Evolutionary conservation across 2,797 vertebrate genomes (phyloP), one percentile per base, ranked within the genome.

Genomic region (Alcedo quadribrachys): DNA sequence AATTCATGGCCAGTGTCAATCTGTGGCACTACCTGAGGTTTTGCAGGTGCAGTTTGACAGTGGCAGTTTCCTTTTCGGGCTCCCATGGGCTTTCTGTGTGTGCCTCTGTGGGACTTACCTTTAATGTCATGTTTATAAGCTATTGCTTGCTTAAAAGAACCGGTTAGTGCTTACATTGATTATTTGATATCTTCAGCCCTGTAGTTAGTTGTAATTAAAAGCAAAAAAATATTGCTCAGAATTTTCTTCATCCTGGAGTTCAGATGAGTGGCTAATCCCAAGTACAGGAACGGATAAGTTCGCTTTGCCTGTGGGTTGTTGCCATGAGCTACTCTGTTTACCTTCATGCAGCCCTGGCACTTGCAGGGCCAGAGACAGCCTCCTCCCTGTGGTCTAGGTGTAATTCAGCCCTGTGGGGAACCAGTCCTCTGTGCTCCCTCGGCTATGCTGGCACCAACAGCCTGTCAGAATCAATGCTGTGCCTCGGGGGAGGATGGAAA

Each of bases 391-490:
- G 7, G n/a, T 12, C 0, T 0, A 77, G 54, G 22, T 35, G 37
- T 60, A 71, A 48, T 48, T 77, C 79, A 78, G 50, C 32, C 63
- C n/a, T 5, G 5, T 0, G 2, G 58, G 30, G 54, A 81, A 13
- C 27, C 46, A 48, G 51, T 54, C 85, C 43, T 12, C 22, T 21
- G 46, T 5, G 1, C 30, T 77, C 48, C 61, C 21, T 42, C 28
- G 25, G 48, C 60, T 4, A 1, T 6, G 1, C 54, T 5, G 2
- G 35, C 77, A 65, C 51, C 0, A 0, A n/a, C 20, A 16, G 27
- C 27, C 71, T 68, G 51, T 33, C 74, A 46, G 61, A 68, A 40
- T 43, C 66, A 69, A 9, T 30, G 57, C 40, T 2, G 3, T 61
- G 57, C 68, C 54, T 46, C 4, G 30, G 19, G 7, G 42, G 25